These are phyloP conservation scores for Callionymus lyra DNA, from an alignment of 2,113 vertebrate species.

Conservation along the genomic window DNA sequence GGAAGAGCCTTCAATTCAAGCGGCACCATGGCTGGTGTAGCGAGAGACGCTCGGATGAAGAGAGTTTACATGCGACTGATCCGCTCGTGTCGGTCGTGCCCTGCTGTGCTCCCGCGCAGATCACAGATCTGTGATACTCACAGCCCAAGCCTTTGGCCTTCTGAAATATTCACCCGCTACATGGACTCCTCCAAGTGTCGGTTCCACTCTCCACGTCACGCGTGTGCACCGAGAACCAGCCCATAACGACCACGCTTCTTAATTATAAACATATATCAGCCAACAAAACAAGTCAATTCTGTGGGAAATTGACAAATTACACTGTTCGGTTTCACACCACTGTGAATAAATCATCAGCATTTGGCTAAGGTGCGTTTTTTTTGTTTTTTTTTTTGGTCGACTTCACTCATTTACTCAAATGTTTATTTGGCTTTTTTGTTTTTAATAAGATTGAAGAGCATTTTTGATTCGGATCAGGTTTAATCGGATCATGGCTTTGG, in stretches of 20 bases:
- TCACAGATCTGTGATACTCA: constrained; percentile 52
- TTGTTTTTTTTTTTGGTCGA: too few relatives aligned
- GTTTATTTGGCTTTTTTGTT: too few relatives aligned
- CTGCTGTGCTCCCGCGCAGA: constrained; percentile 51
- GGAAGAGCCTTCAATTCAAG: constrained; percentile 30
- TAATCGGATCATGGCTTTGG: background rate
- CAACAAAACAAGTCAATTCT: constrained; percentile 24
- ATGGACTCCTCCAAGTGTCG: constrained; percentile 22
- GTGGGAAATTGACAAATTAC: constrained; percentile 31
- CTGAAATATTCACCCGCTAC: constrained; percentile 53
- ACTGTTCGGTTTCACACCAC: constrained; percentile 16
- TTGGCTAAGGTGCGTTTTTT: too few relatives aligned
- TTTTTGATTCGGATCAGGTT: constrained; percentile 1
- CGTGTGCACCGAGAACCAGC: background rate
- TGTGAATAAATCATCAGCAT: constrained; percentile 20
- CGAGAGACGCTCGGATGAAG: constrained; percentile 29
- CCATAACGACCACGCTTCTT: background rate
- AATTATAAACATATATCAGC: constrained; percentile 19
- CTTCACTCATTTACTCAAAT: too few relatives aligned
- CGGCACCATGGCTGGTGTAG: constrained; percentile 34
- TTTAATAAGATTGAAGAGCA: too few relatives aligned
- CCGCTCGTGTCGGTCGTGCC: constrained; percentile 34
- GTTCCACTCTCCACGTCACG: constrained; percentile 10
- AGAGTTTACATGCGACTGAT: constrained; percentile 20
- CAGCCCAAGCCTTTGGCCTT: constrained; percentile 42